Base-by-base conservation (phyloP, 1,140 invertebrate genomes). In the Zaprionus lachaisei region DNA sequence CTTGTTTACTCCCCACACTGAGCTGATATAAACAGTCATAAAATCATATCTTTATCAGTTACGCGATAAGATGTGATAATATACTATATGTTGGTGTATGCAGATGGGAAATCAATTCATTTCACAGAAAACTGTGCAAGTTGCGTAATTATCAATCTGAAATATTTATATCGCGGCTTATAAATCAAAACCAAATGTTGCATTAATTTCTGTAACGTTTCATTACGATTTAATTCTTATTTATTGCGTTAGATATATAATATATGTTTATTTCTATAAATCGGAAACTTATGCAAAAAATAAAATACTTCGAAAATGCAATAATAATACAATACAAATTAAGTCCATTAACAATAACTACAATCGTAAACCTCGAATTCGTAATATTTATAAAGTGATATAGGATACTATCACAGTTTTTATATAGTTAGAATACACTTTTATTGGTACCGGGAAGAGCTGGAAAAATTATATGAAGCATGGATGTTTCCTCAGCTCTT, bases 141-240 rank as follows among this genome's bases (percentile, higher is more conserved):
- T 65, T 65, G 26, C 54, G 37, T 57, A 47, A 66, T 66, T 66
- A 66, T 44, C 51, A 66, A 66, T 66, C 64, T 66, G 24, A 66
- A 41, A 20, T 51, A 28, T 9, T 56, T 55, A 56, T 66, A 55
- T 44, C 2, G 37, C 14, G 20, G 20, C 37, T 66, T 24, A 57
- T 66, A 66, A 66, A 66, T 57, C 64, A 57, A 66, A 44, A 38
- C 5, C 20, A 41, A 56, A 9, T n/a, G 44, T 24, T 20, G 17
- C 55, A 31, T 22, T 64, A 54, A 51, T 64, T 60, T 26, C 20
- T 60, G 37, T 44, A 9, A 60, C 24, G 15, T 61, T 61, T 61
- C 20, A 20, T 31, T 49, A 31, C 31, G 24, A n/a, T 28, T 62
- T 47, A 28, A 47, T 49, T 22, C 22, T 5, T 28, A 38, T 65